Evolutionary conservation across 1,140 invertebrate genomes (phyloP).

Genomic region (Alviniconcha marisindica): DNA sequence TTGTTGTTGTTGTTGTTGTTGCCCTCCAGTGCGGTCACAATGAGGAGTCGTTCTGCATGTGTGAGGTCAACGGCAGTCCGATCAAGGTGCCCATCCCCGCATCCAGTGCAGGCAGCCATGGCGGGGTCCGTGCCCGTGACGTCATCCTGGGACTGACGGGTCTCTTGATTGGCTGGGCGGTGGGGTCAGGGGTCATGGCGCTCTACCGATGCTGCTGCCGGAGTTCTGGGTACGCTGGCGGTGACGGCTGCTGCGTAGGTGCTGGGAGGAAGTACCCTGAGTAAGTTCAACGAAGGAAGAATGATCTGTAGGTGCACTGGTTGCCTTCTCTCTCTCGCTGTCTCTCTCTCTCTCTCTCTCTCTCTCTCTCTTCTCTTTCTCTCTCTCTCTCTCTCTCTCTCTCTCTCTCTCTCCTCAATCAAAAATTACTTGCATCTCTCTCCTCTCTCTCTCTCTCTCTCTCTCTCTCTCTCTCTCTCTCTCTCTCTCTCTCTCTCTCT

Average conservation of each 20-base stretch:
- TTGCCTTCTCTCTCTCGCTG: too few species aligned
- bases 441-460: too few species aligned
- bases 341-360: too few species aligned
- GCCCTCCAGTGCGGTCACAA: background rate
- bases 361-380: too few species aligned
- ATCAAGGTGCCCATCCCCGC: conserved; percentile 3
- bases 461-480: too few species aligned
- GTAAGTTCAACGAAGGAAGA: too few species aligned
- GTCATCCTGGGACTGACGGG: background rate
- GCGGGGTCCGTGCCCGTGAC: background rate
- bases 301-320: too few species aligned
- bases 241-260: background rate
- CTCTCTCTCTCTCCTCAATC: too few species aligned
- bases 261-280: background rate
- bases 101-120: background rate
- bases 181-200: background rate
- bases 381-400: too few species aligned
- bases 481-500: too few species aligned
- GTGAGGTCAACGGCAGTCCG: conserved; percentile 10
- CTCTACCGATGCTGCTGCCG: conserved; percentile 8
- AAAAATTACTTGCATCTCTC: too few species aligned
- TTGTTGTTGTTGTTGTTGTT: too few species aligned
- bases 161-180: background rate
- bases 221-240: background rate
- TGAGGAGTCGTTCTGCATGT: conserved; percentile 19